phyloP scores from a whole-genome alignment of 1,140 invertebrate species.

The Caenorhabditis remanei region DNA sequence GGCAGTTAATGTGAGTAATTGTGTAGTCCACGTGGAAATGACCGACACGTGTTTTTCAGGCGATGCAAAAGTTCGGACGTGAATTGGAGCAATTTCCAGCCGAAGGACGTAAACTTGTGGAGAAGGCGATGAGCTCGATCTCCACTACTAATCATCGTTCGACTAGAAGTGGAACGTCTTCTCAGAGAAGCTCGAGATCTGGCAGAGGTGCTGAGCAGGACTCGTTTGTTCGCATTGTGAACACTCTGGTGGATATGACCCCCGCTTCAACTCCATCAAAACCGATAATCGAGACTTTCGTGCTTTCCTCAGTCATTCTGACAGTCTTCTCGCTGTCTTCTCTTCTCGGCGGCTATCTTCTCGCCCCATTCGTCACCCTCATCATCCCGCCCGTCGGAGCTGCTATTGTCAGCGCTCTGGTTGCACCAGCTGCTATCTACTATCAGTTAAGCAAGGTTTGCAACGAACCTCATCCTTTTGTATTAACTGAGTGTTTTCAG shows the following conservation, averaged over 20 bases:
- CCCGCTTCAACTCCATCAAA: slow-evolving; percentile 1
- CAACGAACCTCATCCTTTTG: no score
- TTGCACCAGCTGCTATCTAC: slow-evolving; percentile 18
- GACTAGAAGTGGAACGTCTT: not conserved
- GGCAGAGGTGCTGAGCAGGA: slow-evolving; percentile 2
- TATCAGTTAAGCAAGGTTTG: slow-evolving; percentile 35
- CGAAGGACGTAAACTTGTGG: not conserved
- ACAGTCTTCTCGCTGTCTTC: slow-evolving; percentile 26
- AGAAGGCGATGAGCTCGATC: slow-evolving; percentile 17
- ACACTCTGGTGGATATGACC: slow-evolving; percentile 4
- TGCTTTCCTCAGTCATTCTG: slow-evolving; percentile 10
- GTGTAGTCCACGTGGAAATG: no score
- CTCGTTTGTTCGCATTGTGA: slow-evolving; percentile 30
- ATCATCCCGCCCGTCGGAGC: slow-evolving; percentile 27
- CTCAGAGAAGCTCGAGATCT: slow-evolving; percentile 13
- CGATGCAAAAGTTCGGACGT: slow-evolving; percentile 38
- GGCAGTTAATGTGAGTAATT: not conserved
- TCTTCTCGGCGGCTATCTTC: slow-evolving; percentile 3
- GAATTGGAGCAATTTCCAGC: slow-evolving; percentile 25
- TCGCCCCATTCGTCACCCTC: slow-evolving; percentile 23
- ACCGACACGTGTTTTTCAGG: not conserved
- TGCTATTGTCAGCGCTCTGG: slow-evolving; percentile 1
- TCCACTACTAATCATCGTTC: slow-evolving; percentile 1
- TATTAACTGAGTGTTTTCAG: not conserved
- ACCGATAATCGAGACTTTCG: slow-evolving; percentile 25